Conservation (phyloP, 2,113 vertebrate species). For the Pachypanchax playfairii region DNA sequence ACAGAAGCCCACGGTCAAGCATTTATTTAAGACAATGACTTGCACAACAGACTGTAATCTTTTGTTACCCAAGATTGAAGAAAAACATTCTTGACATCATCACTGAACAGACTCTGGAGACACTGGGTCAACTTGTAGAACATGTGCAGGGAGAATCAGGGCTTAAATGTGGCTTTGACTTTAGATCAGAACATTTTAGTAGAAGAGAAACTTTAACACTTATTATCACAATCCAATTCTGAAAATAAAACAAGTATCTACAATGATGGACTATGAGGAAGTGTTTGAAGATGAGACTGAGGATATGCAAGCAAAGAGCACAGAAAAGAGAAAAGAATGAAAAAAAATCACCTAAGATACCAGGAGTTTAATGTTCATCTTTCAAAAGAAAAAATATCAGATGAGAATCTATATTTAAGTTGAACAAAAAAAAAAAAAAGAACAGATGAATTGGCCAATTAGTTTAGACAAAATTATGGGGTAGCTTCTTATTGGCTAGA, state of each 20-base stretch:
- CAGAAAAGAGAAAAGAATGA: too few species aligned
- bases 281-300: too few species aligned
- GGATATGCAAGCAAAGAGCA: neutral
- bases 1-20: too few species aligned
- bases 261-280: too few species aligned
- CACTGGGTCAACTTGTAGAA: slow-evolving; percentile 41
- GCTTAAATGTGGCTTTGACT: too few species aligned
- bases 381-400: neutral
- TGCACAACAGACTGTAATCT: too few species aligned
- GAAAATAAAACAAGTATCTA: neutral
- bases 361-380: too few species aligned
- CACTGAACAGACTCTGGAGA: too few species aligned
- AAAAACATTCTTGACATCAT: too few species aligned
- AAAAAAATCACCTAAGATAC: too few species aligned
- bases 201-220: neutral
- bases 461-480: slow-evolving; percentile 47
- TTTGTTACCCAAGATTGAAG: too few species aligned
- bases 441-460: slow-evolving; percentile 55
- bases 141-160: slow-evolving; percentile 3
- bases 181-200: slow-evolving; percentile 1
- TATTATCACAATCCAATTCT: neutral
- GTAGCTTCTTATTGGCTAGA: slow-evolving; percentile 52
- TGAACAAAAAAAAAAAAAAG: neutral
- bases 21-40: too few species aligned
- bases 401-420: slow-evolving; percentile 11